These are phyloP conservation scores for Aphidoletes aphidimyza DNA, from an alignment of 2,888 invertebrate species.

Conservation along the genomic window DNA sequence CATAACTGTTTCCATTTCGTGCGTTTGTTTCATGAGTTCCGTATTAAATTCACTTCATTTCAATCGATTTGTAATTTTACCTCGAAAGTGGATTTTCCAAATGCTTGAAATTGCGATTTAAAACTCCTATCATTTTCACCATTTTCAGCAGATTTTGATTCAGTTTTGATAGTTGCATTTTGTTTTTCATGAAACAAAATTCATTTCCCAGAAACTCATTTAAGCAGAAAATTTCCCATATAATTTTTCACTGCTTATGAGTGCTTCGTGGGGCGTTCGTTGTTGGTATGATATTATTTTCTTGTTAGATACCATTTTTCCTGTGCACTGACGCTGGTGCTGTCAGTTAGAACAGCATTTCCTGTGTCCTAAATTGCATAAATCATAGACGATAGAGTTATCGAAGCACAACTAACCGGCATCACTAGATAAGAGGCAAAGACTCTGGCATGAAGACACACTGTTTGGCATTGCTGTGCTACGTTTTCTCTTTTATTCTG, in stretches of 20 bases:
- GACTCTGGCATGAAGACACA: not conserved
- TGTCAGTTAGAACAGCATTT: conserved; percentile 1
- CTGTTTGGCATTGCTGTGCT: not conserved
- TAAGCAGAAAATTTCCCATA: not conserved
- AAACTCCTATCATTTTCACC: not conserved
- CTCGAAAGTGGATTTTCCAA: not conserved
- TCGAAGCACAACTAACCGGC: not conserved
- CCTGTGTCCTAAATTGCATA: conserved; percentile 45
- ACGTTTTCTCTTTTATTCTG: too few species aligned
- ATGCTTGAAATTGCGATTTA: not conserved
- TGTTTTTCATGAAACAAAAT: not conserved
- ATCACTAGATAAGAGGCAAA: not conserved
- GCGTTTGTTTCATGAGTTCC: not conserved
- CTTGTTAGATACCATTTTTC: too few species aligned
- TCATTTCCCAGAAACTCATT: too few species aligned
- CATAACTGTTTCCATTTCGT: not conserved
- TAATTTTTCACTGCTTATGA: not conserved
- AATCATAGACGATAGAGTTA: conserved; percentile 25
- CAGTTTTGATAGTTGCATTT: too few species aligned
- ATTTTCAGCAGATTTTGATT: not conserved
- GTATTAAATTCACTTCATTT: not conserved
- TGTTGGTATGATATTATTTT: too few species aligned
- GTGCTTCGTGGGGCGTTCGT: too few species aligned
- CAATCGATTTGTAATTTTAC: not conserved
- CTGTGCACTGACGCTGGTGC: not conserved